phyloP scores from a whole-genome alignment of 1,140 invertebrate genomes.

The Cotesia typhae region DNA sequence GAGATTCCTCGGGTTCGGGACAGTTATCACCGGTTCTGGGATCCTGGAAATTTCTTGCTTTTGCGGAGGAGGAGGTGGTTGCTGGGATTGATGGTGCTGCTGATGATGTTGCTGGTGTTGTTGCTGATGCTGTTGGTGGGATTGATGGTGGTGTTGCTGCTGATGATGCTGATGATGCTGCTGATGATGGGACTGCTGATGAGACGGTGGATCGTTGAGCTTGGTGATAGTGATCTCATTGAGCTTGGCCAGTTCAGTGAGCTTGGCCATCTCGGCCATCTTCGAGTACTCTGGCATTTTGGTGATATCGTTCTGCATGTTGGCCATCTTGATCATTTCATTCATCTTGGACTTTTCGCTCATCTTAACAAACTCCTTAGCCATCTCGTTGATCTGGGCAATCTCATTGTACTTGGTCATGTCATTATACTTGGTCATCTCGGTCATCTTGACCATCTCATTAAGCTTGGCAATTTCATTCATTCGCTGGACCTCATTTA shows the following conservation, averaged over 20 bases:
- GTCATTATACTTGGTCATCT: constrained; percentile 64
- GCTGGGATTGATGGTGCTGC: constrained; percentile 21
- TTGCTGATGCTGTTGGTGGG: too few relatives aligned
- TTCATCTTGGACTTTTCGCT: constrained; percentile 65
- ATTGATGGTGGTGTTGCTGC: too few relatives aligned
- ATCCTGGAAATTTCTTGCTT: constrained; percentile 57
- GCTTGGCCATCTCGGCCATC: constrained; percentile 64
- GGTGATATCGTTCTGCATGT: constrained; percentile 61
- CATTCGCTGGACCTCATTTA: constrained; percentile 61
- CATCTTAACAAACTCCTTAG: constrained; percentile 63
- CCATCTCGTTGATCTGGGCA: constrained; percentile 64
- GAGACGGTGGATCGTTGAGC: constrained; percentile 56
- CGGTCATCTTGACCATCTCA: constrained; percentile 65
- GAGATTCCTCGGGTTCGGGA: constrained; percentile 63
- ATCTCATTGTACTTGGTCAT: constrained; percentile 57
- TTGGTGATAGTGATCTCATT: constrained; percentile 66
- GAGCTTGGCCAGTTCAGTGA: constrained; percentile 61
- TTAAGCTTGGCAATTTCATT: constrained; percentile 63
- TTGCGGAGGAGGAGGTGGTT: constrained; percentile 43
- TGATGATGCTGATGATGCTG: constrained; percentile 15
- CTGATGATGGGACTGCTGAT: constrained; percentile 45
- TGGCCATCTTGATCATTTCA: constrained; percentile 65
- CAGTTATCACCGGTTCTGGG: constrained; percentile 64
- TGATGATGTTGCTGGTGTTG: too few relatives aligned
- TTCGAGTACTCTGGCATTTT: constrained; percentile 62